Evolutionary conservation across 37 sponge, comb jelly and placozoan species (phyloP).

Genomic region (Beroe forskalii): DNA sequence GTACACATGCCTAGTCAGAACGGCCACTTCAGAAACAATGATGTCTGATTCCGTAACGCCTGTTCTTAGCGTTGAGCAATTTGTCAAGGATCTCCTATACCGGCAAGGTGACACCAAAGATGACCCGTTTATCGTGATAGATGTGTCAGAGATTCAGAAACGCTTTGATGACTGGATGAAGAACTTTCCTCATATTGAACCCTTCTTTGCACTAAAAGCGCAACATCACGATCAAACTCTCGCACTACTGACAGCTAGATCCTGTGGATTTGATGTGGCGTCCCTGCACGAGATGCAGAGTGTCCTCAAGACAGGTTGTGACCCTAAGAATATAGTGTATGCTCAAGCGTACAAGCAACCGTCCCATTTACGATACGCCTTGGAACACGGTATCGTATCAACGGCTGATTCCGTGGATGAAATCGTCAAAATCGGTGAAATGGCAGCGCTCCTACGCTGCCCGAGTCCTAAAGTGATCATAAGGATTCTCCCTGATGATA

Average conservation of each 20-base stretch:
- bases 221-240: slow-evolving; percentile 4
- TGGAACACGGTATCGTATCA: background rate
- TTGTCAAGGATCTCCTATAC: background rate
- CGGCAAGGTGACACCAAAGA: background rate
- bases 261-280: slow-evolving; percentile 47
- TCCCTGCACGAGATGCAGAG: slow-evolving; percentile 16
- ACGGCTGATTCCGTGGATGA: slow-evolving; percentile 49
- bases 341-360: slow-evolving; percentile 60
- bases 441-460: background rate
- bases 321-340: background rate
- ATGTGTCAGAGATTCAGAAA: background rate
- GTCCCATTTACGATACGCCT: background rate
- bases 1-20: too few species aligned
- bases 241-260: background rate
- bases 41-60: too few species aligned
- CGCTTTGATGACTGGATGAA: background rate
- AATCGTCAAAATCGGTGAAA: background rate
- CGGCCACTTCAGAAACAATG: too few species aligned
- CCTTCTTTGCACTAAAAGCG: slow-evolving; percentile 39
- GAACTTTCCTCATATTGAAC: slow-evolving; percentile 7
- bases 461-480: background rate
- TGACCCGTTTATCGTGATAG: slow-evolving; percentile 7
- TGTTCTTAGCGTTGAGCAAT: background rate
- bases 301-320: background rate
- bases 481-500: slow-evolving; percentile 5